Evolutionary conservation across 2,888 invertebrate species (phyloP).

Genomic region (Bellardia pandia): DNA sequence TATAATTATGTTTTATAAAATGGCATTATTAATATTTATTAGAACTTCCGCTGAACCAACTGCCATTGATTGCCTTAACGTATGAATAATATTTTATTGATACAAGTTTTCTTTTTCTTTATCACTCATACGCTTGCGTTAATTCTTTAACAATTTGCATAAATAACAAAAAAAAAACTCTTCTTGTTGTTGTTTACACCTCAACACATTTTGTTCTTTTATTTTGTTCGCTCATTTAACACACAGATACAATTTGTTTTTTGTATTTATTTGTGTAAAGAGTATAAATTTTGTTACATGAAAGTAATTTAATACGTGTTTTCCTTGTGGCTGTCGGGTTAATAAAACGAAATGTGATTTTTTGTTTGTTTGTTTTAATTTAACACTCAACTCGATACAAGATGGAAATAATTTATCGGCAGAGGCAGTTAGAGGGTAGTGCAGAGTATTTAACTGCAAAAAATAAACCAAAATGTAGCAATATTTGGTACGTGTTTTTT

Average conservation of each 20-base stretch:
- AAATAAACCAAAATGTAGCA: constrained; percentile 12
- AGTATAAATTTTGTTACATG: constrained; percentile 35
- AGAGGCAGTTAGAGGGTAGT: constrained; percentile 15
- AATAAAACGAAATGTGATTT: constrained; percentile 9
- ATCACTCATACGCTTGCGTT: constrained; percentile 19
- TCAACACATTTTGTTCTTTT: constrained; percentile 30
- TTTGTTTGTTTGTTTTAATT: neutral
- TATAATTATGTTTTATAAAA: too few relatives aligned
- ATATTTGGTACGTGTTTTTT: neutral
- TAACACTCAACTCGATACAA: constrained; percentile 43
- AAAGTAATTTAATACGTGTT: constrained; percentile 65
- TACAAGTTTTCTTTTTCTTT: neutral
- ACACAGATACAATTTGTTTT: neutral
- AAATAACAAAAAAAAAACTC: constrained; percentile 30
- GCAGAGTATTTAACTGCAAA: neutral
- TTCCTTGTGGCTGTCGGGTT: constrained; percentile 50
- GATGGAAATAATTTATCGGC: constrained; percentile 39
- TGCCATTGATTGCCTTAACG: neutral
- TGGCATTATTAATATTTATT: too few relatives aligned
- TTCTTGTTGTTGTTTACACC: constrained; percentile 35
- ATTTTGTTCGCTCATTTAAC: constrained; percentile 13
- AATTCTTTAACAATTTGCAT: constrained; percentile 15
- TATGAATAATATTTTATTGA: constrained; percentile 22
- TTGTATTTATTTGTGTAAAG: constrained; percentile 5
- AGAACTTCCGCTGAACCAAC: too few relatives aligned